These are phyloP conservation scores for Ditula angustiorana DNA, from an alignment of 2,888 invertebrate species.

Conservation along the genomic window DNA sequence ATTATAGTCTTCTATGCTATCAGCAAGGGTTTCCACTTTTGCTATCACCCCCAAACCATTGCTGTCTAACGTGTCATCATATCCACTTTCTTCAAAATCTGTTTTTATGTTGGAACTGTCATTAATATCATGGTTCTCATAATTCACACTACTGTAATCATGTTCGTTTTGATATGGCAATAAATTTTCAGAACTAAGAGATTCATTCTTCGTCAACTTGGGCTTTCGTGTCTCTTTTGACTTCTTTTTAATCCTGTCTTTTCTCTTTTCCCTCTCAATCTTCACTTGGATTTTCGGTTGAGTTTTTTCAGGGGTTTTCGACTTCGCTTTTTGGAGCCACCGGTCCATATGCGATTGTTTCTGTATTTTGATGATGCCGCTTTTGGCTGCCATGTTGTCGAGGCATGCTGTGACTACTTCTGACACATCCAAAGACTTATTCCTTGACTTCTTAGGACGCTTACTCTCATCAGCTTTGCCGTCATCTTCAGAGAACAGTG, in stretches of 20 bases:
- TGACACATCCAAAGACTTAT: constrained; percentile 73
- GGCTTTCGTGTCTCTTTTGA: constrained; percentile 24
- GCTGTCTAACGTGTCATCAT: constrained; percentile 40
- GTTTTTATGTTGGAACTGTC: constrained; percentile 34
- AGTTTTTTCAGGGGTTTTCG: constrained; percentile 78
- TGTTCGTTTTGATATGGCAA: constrained; percentile 58
- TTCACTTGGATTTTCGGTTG: constrained; percentile 52
- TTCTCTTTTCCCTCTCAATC: constrained; percentile 41
- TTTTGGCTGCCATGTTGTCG: constrained; percentile 81
- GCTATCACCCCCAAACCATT: constrained; percentile 48
- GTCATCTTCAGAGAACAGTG: constrained; percentile 75
- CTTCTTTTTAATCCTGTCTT: constrained; percentile 38
- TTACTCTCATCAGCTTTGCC: constrained; percentile 63
- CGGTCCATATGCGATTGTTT: constrained; percentile 82
- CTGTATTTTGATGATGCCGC: constrained; percentile 78
- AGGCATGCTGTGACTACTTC: constrained; percentile 80
- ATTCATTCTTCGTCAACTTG: constrained; percentile 51
- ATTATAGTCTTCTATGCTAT: constrained; percentile 37
- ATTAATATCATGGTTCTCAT: constrained; percentile 36
- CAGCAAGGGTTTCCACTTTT: constrained; percentile 50
- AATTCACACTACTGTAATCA: constrained; percentile 54
- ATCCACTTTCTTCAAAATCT: constrained; percentile 41
- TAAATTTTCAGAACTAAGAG: constrained; percentile 51
- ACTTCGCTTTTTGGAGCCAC: constrained; percentile 82
- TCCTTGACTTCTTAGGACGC: constrained; percentile 60